Evolutionary conservation across 1,140 invertebrate genomes (phyloP).

Genomic region (Gonioctena quinquepunctata): DNA sequence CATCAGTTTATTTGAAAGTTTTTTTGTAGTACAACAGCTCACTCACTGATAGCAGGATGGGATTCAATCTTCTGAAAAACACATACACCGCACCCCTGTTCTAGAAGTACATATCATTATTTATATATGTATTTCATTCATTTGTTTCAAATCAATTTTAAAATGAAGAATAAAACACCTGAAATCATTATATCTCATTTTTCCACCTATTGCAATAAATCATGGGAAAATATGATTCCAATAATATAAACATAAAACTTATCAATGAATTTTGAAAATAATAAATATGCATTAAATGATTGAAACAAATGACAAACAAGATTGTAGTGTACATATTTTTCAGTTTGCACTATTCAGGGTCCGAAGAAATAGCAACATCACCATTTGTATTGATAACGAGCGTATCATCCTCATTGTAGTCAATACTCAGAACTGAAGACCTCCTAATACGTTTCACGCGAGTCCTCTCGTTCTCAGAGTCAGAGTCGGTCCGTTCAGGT

Average conservation of each 20-base stretch:
- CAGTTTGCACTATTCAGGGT: conserved; percentile 37
- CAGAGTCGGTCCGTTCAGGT: conserved; percentile 58
- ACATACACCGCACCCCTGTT: background rate
- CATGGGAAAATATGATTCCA: too few species aligned
- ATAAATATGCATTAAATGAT: too few species aligned
- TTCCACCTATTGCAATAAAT: too few species aligned
- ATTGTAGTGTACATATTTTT: conserved; percentile 6
- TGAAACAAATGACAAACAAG: background rate
- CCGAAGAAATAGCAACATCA: conserved; percentile 59
- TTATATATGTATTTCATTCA: background rate
- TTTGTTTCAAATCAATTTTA: too few species aligned
- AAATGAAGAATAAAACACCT: too few species aligned
- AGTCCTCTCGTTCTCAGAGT: conserved; percentile 60
- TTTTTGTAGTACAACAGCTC: background rate
- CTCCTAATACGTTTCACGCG: conserved; percentile 65
- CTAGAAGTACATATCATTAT: background rate
- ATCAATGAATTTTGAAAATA: too few species aligned
- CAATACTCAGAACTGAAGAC: conserved; percentile 69
- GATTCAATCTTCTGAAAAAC: too few species aligned
- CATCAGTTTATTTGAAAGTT: conserved; percentile 42
- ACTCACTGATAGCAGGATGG: conserved; percentile 25
- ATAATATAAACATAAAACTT: too few species aligned
- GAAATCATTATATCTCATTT: too few species aligned
- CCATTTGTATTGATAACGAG: conserved; percentile 61
- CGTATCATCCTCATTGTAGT: conserved; percentile 70